Conservation (phyloP, 2,888 invertebrate species). For the Chromoteleia sp. region DNA sequence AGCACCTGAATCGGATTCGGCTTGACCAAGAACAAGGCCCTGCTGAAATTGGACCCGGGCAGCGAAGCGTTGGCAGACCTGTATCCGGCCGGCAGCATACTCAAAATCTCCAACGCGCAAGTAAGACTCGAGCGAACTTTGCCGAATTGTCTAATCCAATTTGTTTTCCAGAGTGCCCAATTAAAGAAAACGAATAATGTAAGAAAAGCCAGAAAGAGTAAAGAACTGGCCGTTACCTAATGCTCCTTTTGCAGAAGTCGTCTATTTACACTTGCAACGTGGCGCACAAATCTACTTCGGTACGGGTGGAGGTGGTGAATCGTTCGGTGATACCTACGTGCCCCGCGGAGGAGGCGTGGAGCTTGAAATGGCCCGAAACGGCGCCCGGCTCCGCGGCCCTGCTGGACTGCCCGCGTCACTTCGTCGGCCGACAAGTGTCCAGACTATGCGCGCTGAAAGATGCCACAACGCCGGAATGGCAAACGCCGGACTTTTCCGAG, state of each 20-base stretch:
- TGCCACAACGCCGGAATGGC: slow-evolving; percentile 90
- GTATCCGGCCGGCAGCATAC: slow-evolving; percentile 92
- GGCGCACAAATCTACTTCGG: slow-evolving; percentile 87
- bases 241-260: slow-evolving; percentile 87
- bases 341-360: slow-evolving; percentile 86
- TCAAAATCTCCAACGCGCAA: slow-evolving; percentile 91
- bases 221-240: not conserved
- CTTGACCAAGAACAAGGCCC: slow-evolving; percentile 92
- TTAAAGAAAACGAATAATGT: too few species aligned
- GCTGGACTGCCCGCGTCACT: slow-evolving; percentile 86
- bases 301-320: slow-evolving; percentile 89
- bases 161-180: slow-evolving; percentile 5
- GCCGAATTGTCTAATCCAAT: slow-evolving; percentile 26
- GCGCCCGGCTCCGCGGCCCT: slow-evolving; percentile 90
- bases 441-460: slow-evolving; percentile 87
- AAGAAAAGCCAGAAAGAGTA: not conserved
- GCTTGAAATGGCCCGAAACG: slow-evolving; percentile 88
- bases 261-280: slow-evolving; percentile 92
- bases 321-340: slow-evolving; percentile 87
- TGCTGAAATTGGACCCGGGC: slow-evolving; percentile 90
- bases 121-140: slow-evolving; percentile 83
- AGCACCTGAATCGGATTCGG: slow-evolving; percentile 89
- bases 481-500: slow-evolving; percentile 90
- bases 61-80: slow-evolving; percentile 94
- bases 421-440: slow-evolving; percentile 78